These are phyloP conservation scores for Ommatoiulus sabulosus DNA, from an alignment of 2,888 invertebrate species.

Conservation along the genomic window DNA sequence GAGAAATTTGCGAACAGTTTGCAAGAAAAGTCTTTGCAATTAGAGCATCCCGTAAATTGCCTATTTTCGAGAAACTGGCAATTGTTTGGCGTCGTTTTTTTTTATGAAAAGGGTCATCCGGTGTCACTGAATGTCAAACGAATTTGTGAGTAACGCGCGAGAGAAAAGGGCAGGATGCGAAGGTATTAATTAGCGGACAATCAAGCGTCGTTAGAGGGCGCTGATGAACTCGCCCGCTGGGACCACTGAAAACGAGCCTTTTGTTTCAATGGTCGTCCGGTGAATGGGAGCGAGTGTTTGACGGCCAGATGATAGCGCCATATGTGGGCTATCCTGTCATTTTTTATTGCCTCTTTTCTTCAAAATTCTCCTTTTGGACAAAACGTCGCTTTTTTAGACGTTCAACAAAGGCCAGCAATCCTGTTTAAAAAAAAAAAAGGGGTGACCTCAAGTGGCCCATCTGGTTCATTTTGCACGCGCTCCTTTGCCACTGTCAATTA, in stretches of 20 bases:
- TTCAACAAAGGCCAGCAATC: not conserved
- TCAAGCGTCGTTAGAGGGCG: conserved; percentile 36
- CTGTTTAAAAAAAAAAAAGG: not conserved
- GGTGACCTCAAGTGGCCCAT: not conserved
- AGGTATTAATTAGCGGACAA: conserved; percentile 23
- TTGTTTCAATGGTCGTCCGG: not conserved
- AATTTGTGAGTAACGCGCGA: not conserved
- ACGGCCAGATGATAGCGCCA: not conserved
- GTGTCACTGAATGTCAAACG: not conserved
- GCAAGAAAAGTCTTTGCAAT: not conserved
- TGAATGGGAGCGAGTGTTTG: conserved; percentile 6
- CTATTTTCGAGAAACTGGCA: not conserved
- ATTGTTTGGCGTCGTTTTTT: not conserved
- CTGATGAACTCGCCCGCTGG: conserved; percentile 30
- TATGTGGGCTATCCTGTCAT: conserved; percentile 36
- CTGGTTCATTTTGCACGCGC: not conserved
- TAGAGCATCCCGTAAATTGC: not conserved
- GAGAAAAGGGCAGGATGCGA: conserved; percentile 11
- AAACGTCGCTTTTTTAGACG: not conserved
- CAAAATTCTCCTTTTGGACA: not conserved
- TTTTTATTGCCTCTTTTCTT: not conserved
- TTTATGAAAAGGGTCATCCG: not conserved
- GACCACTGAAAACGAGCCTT: not conserved
- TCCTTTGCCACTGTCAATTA: not conserved
- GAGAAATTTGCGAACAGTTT: no score